phyloP scores from a whole-genome alignment of 2,888 invertebrate species.

The Cephus runcator region DNA sequence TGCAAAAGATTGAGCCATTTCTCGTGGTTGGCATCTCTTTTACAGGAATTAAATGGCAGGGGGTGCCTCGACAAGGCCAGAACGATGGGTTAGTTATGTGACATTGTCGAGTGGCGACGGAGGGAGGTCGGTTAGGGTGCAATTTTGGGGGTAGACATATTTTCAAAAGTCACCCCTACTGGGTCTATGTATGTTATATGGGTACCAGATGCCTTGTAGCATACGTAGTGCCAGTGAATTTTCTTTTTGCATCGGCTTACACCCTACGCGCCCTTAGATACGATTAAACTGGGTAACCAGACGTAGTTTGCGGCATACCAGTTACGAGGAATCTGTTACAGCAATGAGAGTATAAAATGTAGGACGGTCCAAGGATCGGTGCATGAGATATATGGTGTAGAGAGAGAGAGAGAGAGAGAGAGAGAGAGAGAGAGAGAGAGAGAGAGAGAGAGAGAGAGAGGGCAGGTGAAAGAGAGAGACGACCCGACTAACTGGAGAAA shows the following conservation, averaged over 20 bases:
- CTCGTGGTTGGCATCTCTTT: neutral
- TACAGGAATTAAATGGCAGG: neutral
- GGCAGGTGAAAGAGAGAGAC: too few relatives aligned
- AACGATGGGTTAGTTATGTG: slow-evolving; percentile 1
- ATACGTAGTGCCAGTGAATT: neutral
- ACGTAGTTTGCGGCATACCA: neutral
- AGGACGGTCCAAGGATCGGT: neutral
- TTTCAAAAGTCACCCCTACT: neutral
- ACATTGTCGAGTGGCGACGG: neutral
- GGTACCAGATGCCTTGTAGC: neutral
- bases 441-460: neutral
- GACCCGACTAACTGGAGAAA: neutral
- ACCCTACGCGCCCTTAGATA: neutral
- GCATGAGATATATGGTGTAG: neutral
- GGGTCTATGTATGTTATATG: neutral
- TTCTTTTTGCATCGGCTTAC: neutral
- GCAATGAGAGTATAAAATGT: neutral
- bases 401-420: neutral
- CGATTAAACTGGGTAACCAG: neutral
- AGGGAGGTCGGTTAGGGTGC: neutral
- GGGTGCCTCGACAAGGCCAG: neutral
- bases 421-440: neutral
- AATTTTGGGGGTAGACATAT: neutral
- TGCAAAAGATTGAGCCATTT: neutral
- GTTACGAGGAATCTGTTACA: neutral